A percentile compares a stretch with the other conserved stretches of the same genome.
Evolutionary conservation across 2,113 vertebrate species (phyloP).

Genomic region (Platycercus adscitus): DNA sequence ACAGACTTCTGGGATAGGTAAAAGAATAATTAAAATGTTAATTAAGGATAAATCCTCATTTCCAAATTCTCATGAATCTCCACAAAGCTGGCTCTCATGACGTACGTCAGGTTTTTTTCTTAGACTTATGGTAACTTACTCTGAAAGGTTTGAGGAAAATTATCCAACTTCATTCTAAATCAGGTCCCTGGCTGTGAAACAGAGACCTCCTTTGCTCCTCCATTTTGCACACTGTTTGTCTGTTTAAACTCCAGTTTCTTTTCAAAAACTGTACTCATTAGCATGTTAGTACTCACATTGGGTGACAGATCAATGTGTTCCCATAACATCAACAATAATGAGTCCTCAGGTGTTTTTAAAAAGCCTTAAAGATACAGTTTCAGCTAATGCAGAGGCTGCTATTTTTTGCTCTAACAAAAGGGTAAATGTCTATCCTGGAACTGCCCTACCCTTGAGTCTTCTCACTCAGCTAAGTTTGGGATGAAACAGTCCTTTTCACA

Average conservation of each 20-base stretch:
- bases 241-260: not conserved
- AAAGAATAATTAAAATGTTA: not conserved
- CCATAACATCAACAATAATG: not conserved
- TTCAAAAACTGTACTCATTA: accelerated
- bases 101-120: not conserved
- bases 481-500: not conserved
- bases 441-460: not conserved
- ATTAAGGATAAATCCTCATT: not conserved
- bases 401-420: not conserved
- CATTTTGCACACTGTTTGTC: not conserved
- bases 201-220: not conserved
- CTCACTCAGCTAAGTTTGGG: not conserved
- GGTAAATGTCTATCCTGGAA: not conserved
- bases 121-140: not conserved
- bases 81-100: not conserved
- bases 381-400: not conserved
- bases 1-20: not conserved
- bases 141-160: not conserved
- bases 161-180: not conserved
- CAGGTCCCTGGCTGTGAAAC: not conserved
- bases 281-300: not conserved
- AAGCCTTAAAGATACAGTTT: not conserved
- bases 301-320: not conserved
- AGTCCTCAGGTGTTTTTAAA: not conserved
- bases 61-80: not conserved